phyloP scores from a whole-genome alignment of 2,888 invertebrate genomes.

The Caenorhabditis wallacei region DNA sequence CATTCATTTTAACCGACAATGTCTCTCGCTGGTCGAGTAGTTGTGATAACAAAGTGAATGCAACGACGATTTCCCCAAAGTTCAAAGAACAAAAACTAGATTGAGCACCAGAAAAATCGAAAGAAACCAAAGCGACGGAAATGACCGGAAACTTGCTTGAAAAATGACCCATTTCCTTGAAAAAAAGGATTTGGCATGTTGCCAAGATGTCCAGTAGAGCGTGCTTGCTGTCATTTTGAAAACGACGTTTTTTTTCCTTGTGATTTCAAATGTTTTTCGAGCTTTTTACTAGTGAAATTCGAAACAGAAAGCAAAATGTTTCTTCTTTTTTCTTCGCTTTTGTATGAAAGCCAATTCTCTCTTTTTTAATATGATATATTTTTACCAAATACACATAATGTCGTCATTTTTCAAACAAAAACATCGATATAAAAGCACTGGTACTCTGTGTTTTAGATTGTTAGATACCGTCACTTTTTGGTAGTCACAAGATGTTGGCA shows the following conservation, averaged over 20 bases:
- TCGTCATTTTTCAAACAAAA: constrained; percentile 25
- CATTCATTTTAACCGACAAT: background rate
- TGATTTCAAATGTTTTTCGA: background rate
- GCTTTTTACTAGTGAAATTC: background rate
- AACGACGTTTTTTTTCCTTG: background rate
- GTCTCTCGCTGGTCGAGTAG: background rate
- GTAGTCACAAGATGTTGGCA: constrained; percentile 38
- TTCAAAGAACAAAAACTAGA: constrained; percentile 1
- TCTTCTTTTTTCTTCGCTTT: background rate
- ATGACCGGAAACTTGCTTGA: constrained; percentile 21
- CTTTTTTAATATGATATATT: background rate
- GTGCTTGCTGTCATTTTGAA: background rate
- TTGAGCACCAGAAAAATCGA: background rate
- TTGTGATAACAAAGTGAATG: background rate
- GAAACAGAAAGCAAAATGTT: background rate
- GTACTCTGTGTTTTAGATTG: background rate
- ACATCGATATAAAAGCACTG: constrained; percentile 20
- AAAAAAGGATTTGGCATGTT: constrained; percentile 43
- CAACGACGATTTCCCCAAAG: background rate
- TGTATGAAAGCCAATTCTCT: background rate
- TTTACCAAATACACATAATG: constrained; percentile 5
- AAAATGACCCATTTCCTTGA: constrained; percentile 46
- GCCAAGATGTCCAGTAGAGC: constrained; percentile 45
- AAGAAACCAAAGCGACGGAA: constrained; percentile 16
- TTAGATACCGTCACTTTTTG: constrained; percentile 11